A percentile compares a stretch with the other conserved stretches of the same genome.
phyloP scores from a whole-genome alignment of 2,113 vertebrate genomes.

The Brachyhypopomus gauderio region DNA sequence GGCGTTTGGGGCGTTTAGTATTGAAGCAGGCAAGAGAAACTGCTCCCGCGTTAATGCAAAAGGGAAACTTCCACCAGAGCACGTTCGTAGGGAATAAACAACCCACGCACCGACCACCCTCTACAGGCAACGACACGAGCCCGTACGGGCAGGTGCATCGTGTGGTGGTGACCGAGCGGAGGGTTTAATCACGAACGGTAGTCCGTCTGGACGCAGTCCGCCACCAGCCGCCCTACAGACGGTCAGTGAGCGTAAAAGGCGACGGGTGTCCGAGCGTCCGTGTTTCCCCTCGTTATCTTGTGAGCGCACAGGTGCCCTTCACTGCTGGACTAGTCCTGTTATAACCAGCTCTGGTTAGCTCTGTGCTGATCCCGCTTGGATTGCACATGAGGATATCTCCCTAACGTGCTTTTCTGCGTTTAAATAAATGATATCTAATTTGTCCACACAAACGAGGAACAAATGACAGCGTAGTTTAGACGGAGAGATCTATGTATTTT shows the following conservation, averaged over 20 bases:
- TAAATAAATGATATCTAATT: conserved; percentile 21
- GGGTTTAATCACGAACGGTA: not conserved
- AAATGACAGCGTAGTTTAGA: conserved; percentile 26
- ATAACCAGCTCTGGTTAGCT: not conserved
- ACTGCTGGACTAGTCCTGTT: conserved; percentile 3
- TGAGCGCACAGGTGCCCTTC: not conserved
- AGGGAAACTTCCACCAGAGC: not conserved
- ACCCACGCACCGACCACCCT: conserved; percentile 9
- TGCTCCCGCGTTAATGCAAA: not conserved
- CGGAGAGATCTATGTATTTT: not conserved
- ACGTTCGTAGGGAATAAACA: conserved; percentile 5
- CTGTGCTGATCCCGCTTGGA: not conserved
- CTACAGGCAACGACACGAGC: not conserved
- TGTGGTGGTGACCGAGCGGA: conserved; percentile 10
- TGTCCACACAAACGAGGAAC: not conserved
- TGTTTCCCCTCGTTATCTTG: conserved; percentile 14
- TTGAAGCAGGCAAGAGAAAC: no score
- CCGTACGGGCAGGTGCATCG: conserved; percentile 28
- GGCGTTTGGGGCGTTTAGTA: no score
- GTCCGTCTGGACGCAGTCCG: conserved; percentile 5
- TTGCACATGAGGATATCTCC: not conserved
- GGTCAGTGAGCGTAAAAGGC: not conserved
- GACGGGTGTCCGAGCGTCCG: not conserved
- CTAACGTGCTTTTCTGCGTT: conserved; percentile 1
- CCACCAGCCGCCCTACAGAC: not conserved